A percentile compares a stretch with the other conserved stretches of the same genome.
These are phyloP conservation scores for Diabrotica virgifera DNA, from an alignment of 1,140 invertebrate species.

Conservation along the genomic window DNA sequence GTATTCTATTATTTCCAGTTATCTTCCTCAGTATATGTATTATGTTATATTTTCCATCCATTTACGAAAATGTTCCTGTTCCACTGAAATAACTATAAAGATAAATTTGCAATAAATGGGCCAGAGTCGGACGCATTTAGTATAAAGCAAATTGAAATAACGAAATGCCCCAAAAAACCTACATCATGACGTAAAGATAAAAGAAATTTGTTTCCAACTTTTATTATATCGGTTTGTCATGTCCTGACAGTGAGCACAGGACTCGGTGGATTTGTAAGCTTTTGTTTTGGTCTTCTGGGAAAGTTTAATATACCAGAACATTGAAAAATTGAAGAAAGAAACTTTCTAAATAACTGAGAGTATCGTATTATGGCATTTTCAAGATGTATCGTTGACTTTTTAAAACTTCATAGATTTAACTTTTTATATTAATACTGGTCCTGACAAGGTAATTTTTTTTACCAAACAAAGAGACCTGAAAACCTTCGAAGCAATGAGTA, in stretches of 20 bases:
- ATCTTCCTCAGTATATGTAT: background rate
- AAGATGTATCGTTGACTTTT: too few relatives aligned
- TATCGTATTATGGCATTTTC: too few relatives aligned
- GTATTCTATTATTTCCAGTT: too few relatives aligned
- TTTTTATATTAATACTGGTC: too few relatives aligned
- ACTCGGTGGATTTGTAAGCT: background rate
- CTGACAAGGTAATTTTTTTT: too few relatives aligned
- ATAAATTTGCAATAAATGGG: slow-evolving; percentile 4
- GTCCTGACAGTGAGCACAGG: background rate
- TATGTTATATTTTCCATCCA: background rate
- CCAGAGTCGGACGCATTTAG: background rate
- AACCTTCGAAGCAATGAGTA: too few relatives aligned
- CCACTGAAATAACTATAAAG: slow-evolving; percentile 6
- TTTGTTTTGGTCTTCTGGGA: background rate
- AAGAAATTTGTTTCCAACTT: slow-evolving; percentile 13
- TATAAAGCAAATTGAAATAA: slow-evolving; percentile 10
- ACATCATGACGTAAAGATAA: slow-evolving; percentile 10
- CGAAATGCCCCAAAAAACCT: background rate
- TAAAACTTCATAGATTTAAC: too few relatives aligned
- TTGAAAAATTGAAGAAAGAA: too few relatives aligned
- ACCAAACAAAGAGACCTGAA: too few relatives aligned
- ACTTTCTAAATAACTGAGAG: too few relatives aligned
- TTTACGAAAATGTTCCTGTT: background rate
- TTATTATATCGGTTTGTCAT: slow-evolving; percentile 1
- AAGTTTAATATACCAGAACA: too few relatives aligned